Percentiles rank a stretch among this genome's conserved stretches.
These are phyloP conservation scores for Brachyrhaphis roseni DNA, from an alignment of 2,797 vertebrate species.

Conservation along the genomic window DNA sequence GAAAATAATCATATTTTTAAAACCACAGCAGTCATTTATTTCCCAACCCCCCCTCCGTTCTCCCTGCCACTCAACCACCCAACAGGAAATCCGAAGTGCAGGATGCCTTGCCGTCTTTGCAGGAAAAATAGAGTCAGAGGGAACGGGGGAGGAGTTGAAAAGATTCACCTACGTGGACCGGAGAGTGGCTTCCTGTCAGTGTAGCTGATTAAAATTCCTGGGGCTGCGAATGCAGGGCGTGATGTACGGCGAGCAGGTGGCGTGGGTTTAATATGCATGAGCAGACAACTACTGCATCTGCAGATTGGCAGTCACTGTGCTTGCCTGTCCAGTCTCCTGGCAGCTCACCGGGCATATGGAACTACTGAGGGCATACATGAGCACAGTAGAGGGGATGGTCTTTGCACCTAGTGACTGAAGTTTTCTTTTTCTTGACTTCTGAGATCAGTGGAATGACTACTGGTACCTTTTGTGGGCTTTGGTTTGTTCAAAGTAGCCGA, in stretches of 20 bases:
- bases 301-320: slow-evolving; percentile 77
- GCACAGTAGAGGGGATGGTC: slow-evolving; percentile 48
- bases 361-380: slow-evolving; percentile 66
- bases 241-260: slow-evolving; percentile 80
- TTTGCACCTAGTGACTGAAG: slow-evolving; percentile 48
- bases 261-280: slow-evolving; percentile 80
- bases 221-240: slow-evolving; percentile 72
- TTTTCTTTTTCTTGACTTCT: slow-evolving; percentile 45
- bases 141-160: slow-evolving; percentile 42
- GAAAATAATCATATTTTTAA: not conserved
- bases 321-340: slow-evolving; percentile 68
- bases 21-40: slow-evolving; percentile 1
- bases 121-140: slow-evolving; percentile 7
- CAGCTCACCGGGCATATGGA: slow-evolving; percentile 72
- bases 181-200: slow-evolving; percentile 72
- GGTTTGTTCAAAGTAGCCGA: slow-evolving; percentile 34
- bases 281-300: slow-evolving; percentile 74
- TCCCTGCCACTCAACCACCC: slow-evolving; percentile 32
- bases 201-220: slow-evolving; percentile 76
- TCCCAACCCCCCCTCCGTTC: rapidly evolving
- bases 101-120: slow-evolving; percentile 32
- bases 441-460: slow-evolving; percentile 26
- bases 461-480: slow-evolving; percentile 35
- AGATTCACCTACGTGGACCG: slow-evolving; percentile 57
- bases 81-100: slow-evolving; percentile 23